Base-by-base conservation (phyloP, 2,797 vertebrate species). In the Epinephelus awoara region DNA sequence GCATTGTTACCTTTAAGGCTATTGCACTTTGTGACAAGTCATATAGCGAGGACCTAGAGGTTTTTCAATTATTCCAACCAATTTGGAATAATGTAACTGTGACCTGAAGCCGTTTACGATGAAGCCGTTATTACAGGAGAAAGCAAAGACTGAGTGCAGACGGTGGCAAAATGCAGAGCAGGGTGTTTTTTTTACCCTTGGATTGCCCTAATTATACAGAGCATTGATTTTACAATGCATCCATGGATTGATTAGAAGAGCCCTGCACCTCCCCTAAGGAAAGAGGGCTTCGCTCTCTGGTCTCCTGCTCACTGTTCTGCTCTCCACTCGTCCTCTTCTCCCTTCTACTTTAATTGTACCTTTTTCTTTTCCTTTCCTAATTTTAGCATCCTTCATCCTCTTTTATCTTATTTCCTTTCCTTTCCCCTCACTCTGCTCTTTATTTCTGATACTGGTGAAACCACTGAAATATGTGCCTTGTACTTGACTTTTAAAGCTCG, bases 201-300 rank as follows among this genome's bases (percentile, higher is more conserved):
- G 94, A 96, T 96, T 96, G 96, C 95, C 96, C 96, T 97, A 97
- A 97, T 97, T 97, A 97, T 97, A 97, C 96, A 97, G 93, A 90
- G 92, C 96, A 98, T 98, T 97, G 97, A 98, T 97, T 97, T 97
- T 97, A 96, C 96, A 97, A 95, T 96, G 95, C 94, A 91, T 96
- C 93, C 96, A 96, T 96, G 94, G 94, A 97, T 97, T 97, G 96
- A 97, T 97, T 96, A 96, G 94, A 90, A 84, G 93, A 94, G 93
- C 91, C 90, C 92, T 92, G 94, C 94, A 94, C 94, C 95, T 93
- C 94, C 86, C 79, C 78, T 17, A 84, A 96, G 95, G 95, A 96
- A 96, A 92, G 61, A 84, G 67, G 76, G 72, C 77, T 71, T 80
- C 10, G 34, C 78, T 87, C 79, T 77, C 52, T 74, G 75, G 58